Conservation (phyloP, 2,888 invertebrate genomes). For the Hydropsyche betteni region DNA sequence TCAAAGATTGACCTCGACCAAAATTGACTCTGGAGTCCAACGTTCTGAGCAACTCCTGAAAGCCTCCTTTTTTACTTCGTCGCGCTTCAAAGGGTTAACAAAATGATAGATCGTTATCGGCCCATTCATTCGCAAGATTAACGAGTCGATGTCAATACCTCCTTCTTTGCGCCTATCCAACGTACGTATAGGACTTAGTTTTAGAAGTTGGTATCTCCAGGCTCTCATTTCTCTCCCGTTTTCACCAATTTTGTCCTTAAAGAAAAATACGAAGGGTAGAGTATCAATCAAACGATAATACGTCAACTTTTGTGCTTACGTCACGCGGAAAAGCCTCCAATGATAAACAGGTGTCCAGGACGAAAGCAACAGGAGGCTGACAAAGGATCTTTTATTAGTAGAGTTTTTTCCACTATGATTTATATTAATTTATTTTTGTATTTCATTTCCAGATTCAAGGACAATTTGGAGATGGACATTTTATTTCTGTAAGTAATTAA, state of each 20-base stretch:
- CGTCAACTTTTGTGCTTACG: slow-evolving; percentile 23
- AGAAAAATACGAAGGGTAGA: neutral
- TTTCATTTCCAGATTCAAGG: too few relatives aligned
- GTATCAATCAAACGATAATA: slow-evolving; percentile 25
- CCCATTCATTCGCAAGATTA: slow-evolving; percentile 22
- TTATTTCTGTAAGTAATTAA: too few relatives aligned
- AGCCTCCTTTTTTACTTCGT: neutral
- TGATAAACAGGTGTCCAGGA: slow-evolving; percentile 16
- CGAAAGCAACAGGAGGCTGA: slow-evolving; percentile 14
- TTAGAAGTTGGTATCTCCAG: too few relatives aligned
- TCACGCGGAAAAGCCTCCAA: slow-evolving; percentile 1
- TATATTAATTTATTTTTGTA: too few relatives aligned
- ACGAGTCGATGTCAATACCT: slow-evolving; percentile 17
- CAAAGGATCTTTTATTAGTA: too few relatives aligned
- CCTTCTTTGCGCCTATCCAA: neutral
- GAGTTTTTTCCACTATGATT: too few relatives aligned
- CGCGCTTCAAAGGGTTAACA: slow-evolving; percentile 18
- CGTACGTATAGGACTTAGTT: too few relatives aligned
- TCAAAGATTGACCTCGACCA: too few relatives aligned
- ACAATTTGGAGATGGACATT: too few relatives aligned
- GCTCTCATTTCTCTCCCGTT: too few relatives aligned
- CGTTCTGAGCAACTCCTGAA: neutral
- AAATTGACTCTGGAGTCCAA: neutral
- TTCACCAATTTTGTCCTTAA: neutral
- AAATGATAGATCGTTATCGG: slow-evolving; percentile 27